Base-by-base conservation (phyloP, 2,113 vertebrate genomes). In the Pardalotus punctatus region DNA sequence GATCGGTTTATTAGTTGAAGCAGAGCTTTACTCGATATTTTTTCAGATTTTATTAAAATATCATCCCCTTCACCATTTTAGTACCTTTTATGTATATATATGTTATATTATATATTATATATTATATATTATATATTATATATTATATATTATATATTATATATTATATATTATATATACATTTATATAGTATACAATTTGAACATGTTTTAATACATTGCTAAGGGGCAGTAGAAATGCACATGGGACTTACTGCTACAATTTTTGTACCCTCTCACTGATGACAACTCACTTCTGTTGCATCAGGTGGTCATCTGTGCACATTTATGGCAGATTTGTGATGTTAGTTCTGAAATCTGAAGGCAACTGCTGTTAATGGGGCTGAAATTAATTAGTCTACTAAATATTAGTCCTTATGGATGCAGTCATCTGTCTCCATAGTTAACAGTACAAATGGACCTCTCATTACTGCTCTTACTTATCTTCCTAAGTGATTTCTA, bases 401-500 rank as follows among this genome's bases (percentile, higher is more conserved):
- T 65, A 36, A 88, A 33, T 73, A 36, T 27, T 86, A 43, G 38
- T 31, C 54, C 21, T 66, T 84, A 45, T 17, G 47, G 77, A 71
- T 65, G 25, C 43, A 73, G 8, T 74, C 28, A 33, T 77, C 48
- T 73, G 5, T 91, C 80, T 83, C 18, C 35, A 27, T 70, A 38
- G 71, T 67, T 87, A 79, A 74, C 47, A 74, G 51, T 71, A 70
- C 67, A 93, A 91, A 87, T 64, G 48, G 81, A 87, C 43, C 33
- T 56, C 40, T 69, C 71, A 54, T 67, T 71, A 60, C 29, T 71
- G 21, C 47, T 84, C 65, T 89, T 66, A 47, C 42, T 89, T 70
- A 38, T 81, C 51, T 87, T 87, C 40, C 10, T 56, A 43, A 81
- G 78, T 81, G 70, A 74, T 81, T 93, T 93, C 87, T 66, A 97